Conservation (phyloP, 2,797 vertebrate genomes). For the Gorsachius magnificus region DNA sequence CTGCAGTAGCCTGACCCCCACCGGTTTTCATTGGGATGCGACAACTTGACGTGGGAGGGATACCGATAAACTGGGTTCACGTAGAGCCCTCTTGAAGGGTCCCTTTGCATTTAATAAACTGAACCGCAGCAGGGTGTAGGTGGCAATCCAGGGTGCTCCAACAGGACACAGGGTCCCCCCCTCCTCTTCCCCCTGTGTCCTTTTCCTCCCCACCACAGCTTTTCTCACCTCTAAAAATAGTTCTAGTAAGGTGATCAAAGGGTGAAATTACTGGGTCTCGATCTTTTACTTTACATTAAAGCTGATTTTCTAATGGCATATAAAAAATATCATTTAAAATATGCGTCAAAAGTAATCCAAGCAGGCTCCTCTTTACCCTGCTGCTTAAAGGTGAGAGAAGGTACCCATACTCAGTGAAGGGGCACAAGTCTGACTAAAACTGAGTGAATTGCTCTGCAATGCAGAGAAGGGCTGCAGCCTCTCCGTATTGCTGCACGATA, state of each 20-base stretch:
- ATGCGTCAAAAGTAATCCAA: neutral
- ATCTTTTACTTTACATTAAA: neutral
- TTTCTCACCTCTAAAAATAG: neutral
- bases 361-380: neutral
- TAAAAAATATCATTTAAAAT: neutral
- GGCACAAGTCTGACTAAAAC: neutral
- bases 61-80: neutral
- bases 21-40: neutral
- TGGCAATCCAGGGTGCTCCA: neutral
- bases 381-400: neutral
- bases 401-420: neutral
- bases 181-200: neutral
- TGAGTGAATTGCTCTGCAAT: neutral
- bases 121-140: neutral
- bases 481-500: rapidly evolving
- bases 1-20: neutral
- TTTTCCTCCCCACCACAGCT: neutral
- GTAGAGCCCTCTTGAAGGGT: neutral
- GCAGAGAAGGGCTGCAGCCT: neutral
- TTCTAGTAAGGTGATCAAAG: neutral
- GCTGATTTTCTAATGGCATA: neutral
- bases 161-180: neutral
- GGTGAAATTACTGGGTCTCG: neutral
- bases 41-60: neutral
- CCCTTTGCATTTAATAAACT: neutral